Conservation (phyloP, 2,113 vertebrate genomes). For the Calyptomena viridis region DNA sequence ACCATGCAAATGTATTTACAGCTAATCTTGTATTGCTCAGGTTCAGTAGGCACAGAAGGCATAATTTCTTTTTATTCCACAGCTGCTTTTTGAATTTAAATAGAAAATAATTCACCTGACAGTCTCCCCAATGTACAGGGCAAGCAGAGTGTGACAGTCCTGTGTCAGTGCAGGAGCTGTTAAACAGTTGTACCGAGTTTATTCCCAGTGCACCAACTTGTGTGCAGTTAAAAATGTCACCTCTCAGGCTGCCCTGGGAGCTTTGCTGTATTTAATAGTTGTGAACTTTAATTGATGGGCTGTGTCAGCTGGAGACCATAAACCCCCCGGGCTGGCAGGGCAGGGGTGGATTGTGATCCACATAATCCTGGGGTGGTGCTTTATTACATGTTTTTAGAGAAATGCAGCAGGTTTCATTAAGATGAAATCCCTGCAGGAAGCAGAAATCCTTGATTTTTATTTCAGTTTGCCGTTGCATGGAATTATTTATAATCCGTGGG, state of each 20-base stretch:
- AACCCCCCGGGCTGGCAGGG: neutral
- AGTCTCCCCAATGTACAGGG: neutral
- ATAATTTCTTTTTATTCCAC: neutral
- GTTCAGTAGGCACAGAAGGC: neutral
- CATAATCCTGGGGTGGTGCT: conserved; percentile 17
- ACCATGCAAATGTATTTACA: neutral
- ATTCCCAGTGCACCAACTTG: neutral
- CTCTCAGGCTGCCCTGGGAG: neutral
- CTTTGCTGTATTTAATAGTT: neutral
- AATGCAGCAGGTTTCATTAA: neutral
- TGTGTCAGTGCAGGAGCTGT: neutral
- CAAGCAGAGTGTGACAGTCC: neutral
- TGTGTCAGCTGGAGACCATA: neutral
- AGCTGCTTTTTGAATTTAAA: neutral
- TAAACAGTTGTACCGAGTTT: neutral
- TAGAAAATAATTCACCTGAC: neutral
- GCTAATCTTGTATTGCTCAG: neutral
- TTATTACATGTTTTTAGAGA: conserved; percentile 18
- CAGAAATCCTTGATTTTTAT: neutral
- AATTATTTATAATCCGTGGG: neutral
- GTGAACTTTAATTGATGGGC: neutral
- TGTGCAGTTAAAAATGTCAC: neutral
- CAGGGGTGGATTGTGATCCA: neutral
- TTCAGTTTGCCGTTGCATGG: neutral
- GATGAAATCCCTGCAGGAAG: conserved; percentile 25